Evolutionary conservation across 2,797 vertebrate species (phyloP), one percentile per base, ranked within the genome.

Genomic region (Eptatretus atami): DNA sequence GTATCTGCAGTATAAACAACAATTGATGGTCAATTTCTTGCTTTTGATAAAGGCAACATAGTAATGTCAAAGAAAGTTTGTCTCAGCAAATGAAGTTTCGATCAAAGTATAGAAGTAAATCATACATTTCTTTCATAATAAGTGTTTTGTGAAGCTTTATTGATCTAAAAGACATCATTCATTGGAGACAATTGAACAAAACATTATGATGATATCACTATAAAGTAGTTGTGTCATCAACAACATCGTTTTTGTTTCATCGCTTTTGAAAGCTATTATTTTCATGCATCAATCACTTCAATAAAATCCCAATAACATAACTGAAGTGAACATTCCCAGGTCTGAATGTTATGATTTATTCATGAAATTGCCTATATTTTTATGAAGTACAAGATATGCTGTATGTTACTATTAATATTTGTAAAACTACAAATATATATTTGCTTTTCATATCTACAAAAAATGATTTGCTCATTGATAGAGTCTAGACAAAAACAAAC

Each of bases 1-100:
- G 57, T n/a, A 67, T 86, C 87, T 96, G 92, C 31, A 44, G 31
- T 44, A 44, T 44, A 44, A 44, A 44, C 31, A 79, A 67, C 76
- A 73, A 77, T 64, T 77, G 81, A 80, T 74, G 82, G 81, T 72
- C 72, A 74, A 67, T 65, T 67, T 71, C 73, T 73, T 73, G 63
- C 73, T 74, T 78, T 67, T 73, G 66, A 67, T 65, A 76, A 67
- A 72, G 71, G 65, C 71, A 74, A 63, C 67, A 73, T 15, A 11
- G 53, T 63, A 53, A 60, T 53, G 53, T 52, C 44, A 53, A 63
- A 24, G 53, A 24, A 6, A 52, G 53, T 12, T 65, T 44, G 31
- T 64, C 64, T 53, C 19, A 65, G n/a, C 53, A 60, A 52, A 53
- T n/a, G 44, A 65, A 65, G 53, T 9, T 15, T 52, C 60, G 53